Conservation (phyloP, 2,888 invertebrate species). For the Drymonia ruficornis region DNA sequence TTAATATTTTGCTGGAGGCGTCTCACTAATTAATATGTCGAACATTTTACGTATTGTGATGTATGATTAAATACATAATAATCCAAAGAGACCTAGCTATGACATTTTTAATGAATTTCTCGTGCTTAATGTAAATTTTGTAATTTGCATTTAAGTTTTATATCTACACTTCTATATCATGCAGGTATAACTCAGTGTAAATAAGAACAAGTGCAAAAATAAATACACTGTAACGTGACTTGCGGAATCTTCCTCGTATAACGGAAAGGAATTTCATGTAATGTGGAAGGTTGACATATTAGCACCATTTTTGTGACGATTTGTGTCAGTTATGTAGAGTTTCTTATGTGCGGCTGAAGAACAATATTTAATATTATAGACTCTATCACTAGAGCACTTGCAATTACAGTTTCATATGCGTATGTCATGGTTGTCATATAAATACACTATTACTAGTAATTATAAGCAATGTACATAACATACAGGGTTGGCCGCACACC, state of each 20-base stretch:
- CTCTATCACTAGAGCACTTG: neutral
- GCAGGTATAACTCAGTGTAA: no score
- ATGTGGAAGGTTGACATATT: neutral
- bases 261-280: neutral
- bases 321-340: no score
- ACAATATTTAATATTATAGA: neutral
- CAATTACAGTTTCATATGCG: constrained; percentile 1
- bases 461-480: constrained; percentile 24
- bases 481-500: constrained; percentile 17
- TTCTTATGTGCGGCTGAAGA: neutral
- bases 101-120: no score
- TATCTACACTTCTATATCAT: no score
- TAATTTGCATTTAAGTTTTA: no score
- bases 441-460: constrained; percentile 12
- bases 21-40: no score
- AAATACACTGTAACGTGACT: neutral
- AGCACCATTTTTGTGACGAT: neutral
- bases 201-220: neutral
- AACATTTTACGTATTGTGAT: no score
- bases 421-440: neutral
- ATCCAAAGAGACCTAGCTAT: no score
- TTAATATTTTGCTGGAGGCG: no score
- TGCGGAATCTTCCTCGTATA: neutral
- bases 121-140: no score
- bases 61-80: no score